Conservation (phyloP, 2,888 invertebrate species). For the Branchinecta sandiegonensis region DNA sequence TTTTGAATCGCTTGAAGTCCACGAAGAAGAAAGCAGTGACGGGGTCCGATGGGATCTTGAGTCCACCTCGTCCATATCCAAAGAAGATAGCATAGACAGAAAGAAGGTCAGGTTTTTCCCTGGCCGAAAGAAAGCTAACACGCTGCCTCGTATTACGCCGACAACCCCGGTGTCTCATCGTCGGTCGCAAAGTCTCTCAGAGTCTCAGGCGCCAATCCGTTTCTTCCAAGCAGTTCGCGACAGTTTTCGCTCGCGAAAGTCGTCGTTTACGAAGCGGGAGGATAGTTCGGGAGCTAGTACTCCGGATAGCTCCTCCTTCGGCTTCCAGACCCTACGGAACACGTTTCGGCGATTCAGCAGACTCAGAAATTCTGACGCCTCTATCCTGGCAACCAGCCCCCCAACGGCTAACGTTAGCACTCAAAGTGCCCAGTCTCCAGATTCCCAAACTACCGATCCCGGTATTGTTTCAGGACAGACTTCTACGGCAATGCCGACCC, state of each 20-base stretch:
- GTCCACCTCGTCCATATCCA: not conserved
- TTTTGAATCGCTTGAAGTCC: conserved; percentile 7
- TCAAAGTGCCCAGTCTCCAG: not conserved
- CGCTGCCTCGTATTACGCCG: not conserved
- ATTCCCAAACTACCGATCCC: not conserved
- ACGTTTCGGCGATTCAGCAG: not conserved
- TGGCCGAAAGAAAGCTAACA: conserved; percentile 3
- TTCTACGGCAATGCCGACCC: not conserved
- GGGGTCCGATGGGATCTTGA: not conserved
- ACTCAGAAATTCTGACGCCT: not conserved
- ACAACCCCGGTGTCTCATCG: not conserved
- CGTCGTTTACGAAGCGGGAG: not conserved
- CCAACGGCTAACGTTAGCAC: not conserved
- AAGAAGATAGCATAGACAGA: not conserved
- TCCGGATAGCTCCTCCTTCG: conserved; percentile 10
- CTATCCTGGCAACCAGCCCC: not conserved
- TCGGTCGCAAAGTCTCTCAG: not conserved
- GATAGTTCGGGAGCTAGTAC: not conserved
- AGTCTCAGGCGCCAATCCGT: not conserved
- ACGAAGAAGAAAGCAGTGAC: not conserved
- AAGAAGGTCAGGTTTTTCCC: conserved; percentile 1
- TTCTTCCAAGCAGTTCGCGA: not conserved
- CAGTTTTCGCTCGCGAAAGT: not conserved
- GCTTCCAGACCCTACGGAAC: not conserved
- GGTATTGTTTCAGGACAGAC: not conserved